Percentiles rank a stretch among this genome's conserved stretches.
phyloP scores from a whole-genome alignment of 2,888 invertebrate genomes.

The Eristalis intricaria region DNA sequence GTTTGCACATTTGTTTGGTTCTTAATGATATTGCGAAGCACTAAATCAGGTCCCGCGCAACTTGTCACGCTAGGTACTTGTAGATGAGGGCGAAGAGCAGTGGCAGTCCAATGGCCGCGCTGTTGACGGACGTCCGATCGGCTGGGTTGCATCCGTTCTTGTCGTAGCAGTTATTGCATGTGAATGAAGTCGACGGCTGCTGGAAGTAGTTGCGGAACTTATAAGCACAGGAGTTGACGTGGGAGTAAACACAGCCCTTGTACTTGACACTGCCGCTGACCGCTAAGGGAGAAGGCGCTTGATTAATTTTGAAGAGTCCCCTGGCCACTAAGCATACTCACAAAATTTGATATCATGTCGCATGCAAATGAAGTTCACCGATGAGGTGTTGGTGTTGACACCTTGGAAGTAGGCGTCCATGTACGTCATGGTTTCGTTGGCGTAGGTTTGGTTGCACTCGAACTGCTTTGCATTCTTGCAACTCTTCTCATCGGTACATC shows the following conservation, averaged over 20 bases:
- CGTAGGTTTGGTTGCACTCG: slow-evolving; percentile 71
- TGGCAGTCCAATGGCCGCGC: not conserved
- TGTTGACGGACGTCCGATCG: slow-evolving; percentile 44
- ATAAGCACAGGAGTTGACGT: slow-evolving; percentile 35
- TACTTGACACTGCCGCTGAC: slow-evolving; percentile 37
- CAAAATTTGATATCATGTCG: slow-evolving; percentile 63
- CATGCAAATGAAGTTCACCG: slow-evolving; percentile 55
- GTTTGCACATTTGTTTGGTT: slow-evolving; percentile 12
- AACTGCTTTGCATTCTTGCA: slow-evolving; percentile 67
- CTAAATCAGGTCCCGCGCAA: not conserved
- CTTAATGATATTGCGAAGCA: slow-evolving; percentile 16
- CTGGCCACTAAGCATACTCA: slow-evolving; percentile 49
- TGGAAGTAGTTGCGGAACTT: slow-evolving; percentile 32
- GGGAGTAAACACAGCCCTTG: slow-evolving; percentile 71
- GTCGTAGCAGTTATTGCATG: slow-evolving; percentile 63
- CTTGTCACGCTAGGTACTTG: slow-evolving; percentile 7
- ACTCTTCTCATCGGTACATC: slow-evolving; percentile 55
- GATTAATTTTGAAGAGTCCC: too few species aligned
- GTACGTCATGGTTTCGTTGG: slow-evolving; percentile 63
- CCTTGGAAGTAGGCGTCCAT: slow-evolving; percentile 66
- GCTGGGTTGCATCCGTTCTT: slow-evolving; percentile 73
- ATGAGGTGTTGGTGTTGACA: slow-evolving; percentile 52
- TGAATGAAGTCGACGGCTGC: not conserved
- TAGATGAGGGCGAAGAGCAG: slow-evolving; percentile 7
- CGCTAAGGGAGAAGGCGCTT: not conserved